phyloP scores from a whole-genome alignment of 2,113 vertebrate species.

The Octodon degus region DNA sequence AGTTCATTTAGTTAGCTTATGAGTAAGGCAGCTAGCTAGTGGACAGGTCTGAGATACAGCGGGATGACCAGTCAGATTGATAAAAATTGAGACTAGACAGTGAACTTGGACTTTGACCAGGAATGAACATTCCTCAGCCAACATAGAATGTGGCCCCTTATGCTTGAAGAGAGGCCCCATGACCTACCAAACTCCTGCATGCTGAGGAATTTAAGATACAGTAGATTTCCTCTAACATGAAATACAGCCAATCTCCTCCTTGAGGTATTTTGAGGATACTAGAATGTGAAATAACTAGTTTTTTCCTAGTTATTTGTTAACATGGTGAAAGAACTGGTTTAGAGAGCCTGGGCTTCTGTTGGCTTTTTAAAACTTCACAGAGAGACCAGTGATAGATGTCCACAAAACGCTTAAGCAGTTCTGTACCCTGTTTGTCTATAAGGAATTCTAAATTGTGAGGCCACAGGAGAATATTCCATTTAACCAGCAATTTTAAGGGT shows the following conservation, averaged over 20 bases:
- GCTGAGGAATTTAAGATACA: neutral
- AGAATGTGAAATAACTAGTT: neutral
- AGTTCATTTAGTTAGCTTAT: neutral
- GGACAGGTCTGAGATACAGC: neutral
- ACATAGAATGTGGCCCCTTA: neutral
- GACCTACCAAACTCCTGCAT: neutral
- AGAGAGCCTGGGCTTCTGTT: neutral
- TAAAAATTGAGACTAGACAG: neutral
- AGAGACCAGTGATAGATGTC: neutral
- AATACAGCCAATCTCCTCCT: neutral
- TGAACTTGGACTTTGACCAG: neutral
- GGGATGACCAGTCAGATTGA: neutral
- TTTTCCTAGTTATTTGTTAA: neutral
- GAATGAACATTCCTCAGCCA: neutral
- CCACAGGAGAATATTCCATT: neutral
- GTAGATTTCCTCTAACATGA: neutral
- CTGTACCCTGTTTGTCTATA: neutral
- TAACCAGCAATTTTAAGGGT: neutral
- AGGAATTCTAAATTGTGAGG: neutral
- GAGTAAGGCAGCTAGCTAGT: neutral
- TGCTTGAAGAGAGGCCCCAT: neutral
- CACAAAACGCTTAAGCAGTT: neutral
- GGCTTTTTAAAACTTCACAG: neutral
- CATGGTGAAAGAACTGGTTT: neutral
- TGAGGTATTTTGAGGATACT: neutral